Evolutionary conservation across 1,140 invertebrate species (phyloP).

Genomic region (Wasmannia auropunctata): DNA sequence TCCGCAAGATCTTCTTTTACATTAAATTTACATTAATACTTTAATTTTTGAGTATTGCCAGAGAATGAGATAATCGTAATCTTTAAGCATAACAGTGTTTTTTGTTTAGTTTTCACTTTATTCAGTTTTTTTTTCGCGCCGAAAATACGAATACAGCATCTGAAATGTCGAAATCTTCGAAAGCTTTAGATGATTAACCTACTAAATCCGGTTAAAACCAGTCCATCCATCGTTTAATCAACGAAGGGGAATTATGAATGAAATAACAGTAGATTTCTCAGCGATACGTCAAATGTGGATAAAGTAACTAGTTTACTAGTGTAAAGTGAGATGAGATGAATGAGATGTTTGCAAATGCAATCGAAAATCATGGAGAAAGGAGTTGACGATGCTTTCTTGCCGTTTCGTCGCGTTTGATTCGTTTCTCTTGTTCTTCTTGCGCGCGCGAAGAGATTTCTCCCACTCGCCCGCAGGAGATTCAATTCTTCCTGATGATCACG

Average conservation of each 20-base stretch:
- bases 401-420: neutral
- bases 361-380: neutral
- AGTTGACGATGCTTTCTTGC: neutral
- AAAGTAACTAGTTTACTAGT: neutral
- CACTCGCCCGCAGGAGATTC: constrained; percentile 1
- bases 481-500: constrained; percentile 27
- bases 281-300: too few relatives aligned
- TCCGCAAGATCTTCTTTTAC: neutral
- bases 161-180: neutral
- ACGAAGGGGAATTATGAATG: neutral
- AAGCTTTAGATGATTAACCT: neutral
- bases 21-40: neutral
- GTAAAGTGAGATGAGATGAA: neutral
- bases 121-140: neutral
- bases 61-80: neutral
- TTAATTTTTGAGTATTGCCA: neutral
- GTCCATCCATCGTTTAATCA: neutral
- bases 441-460: constrained; percentile 15
- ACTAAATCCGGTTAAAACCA: neutral
- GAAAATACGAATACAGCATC: neutral
- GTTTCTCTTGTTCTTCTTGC: neutral
- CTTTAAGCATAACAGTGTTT: neutral
- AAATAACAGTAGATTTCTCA: neutral
- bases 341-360: neutral
- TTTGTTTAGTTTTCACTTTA: neutral